Evolutionary conservation across 2,113 vertebrate species (phyloP), one percentile per base, ranked within the genome.

Genomic region (Lasiurus borealis): DNA sequence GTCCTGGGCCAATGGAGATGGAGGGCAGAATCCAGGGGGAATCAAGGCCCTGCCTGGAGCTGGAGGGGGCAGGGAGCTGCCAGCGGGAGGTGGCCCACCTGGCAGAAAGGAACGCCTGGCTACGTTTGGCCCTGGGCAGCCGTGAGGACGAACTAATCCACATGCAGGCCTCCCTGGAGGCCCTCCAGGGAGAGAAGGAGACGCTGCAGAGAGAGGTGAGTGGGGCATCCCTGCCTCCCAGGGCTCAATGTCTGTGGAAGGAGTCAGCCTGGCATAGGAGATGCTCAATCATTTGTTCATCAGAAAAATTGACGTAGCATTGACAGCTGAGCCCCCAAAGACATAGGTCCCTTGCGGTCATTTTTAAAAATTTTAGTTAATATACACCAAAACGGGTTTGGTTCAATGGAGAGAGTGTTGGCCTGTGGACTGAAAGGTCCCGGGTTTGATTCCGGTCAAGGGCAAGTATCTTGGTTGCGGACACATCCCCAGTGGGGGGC

Each of bases 111-210:
- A 99, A 99, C 0, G 85, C 90, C 34, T 96, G 94, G 25, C 97
- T 98, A 52, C 96, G 97, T 66, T 84, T 40, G 19, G 96, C 94
- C 11, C 69, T 99, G 57, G 96, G 95, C n/a, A 96, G 29, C 85
- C 97, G 96, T 2, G 98, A 98, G 1, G 98, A 98, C 16, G 99
- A 99, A 94, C 96, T 99, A 59, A 90, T 91, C 34, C 97, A 52
- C 29, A 93, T 96, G 2, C 97, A 91, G 21, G 94, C 87, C 82
- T 52, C 95, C 0, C 91, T 99, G 89, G 82, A 16, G 68, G 97
- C 78, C 3, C 87, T 98, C 76, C 98, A 96, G 31, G 98, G 98
- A 0, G 99, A 99, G 59, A 98, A 98, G 3, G 98, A 98, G 90
- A 98, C 92, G 0, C 97, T 99, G 86, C 98, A 97, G 85, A 91